Conservation (phyloP, 2,888 invertebrate species). For the Nezara viridula region DNA sequence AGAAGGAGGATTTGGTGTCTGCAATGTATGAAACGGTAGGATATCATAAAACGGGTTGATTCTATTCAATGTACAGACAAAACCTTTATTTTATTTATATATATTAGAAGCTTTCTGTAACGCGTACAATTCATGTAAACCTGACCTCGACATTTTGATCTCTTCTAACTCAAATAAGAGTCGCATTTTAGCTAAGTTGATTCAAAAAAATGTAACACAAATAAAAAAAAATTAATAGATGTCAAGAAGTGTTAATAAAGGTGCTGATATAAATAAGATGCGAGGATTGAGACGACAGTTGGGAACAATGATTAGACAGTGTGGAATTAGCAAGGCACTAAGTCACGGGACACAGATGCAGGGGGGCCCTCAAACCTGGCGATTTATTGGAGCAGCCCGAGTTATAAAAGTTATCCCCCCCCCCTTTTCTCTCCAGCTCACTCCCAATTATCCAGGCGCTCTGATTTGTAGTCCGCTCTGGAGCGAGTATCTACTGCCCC, state of each 20-base stretch:
- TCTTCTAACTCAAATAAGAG: no score
- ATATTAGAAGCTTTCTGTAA: no score
- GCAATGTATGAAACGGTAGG: no score
- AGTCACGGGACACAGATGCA: background rate
- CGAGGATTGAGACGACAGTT: background rate
- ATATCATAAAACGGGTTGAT: no score
- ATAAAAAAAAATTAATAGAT: no score
- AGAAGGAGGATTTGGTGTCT: no score
- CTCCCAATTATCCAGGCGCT: background rate
- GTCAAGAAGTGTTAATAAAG: background rate
- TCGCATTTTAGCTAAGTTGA: no score
- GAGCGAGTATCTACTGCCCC: background rate
- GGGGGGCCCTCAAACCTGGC: background rate
- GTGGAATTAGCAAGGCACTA: background rate
- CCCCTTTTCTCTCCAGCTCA: background rate
- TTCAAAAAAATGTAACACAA: no score
- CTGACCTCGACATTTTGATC: no score
- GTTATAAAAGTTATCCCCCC: slow-evolving; percentile 25
- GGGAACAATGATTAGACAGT: background rate
- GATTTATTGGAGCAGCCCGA: background rate
- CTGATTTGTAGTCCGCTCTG: background rate
- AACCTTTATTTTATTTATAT: no score
- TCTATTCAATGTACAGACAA: no score
- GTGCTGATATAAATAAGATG: background rate
- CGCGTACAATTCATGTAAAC: no score